Evolutionary conservation across 2,113 vertebrate genomes (phyloP).

Genomic region (Cyanoramphus novaezelandiae): DNA sequence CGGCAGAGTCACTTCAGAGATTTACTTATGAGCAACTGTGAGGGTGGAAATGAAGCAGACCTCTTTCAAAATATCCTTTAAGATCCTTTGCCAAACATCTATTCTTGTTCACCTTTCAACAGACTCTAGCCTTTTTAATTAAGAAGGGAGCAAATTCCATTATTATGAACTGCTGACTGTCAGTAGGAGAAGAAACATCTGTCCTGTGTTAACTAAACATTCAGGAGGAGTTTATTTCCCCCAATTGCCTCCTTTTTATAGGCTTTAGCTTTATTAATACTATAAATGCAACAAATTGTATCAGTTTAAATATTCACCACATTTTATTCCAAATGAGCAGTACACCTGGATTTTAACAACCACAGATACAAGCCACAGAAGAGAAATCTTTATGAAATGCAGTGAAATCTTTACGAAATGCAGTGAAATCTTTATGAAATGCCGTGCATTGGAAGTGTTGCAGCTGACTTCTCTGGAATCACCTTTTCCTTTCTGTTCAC

Average conservation of each 20-base stretch:
- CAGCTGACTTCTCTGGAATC: background rate
- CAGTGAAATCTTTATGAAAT: background rate
- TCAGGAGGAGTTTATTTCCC: background rate
- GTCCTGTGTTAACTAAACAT: conserved; percentile 14
- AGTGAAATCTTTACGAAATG: background rate
- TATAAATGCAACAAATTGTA: conserved; percentile 1
- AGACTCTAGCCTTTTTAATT: conserved; percentile 14
- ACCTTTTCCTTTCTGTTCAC: background rate
- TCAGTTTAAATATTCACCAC: background rate
- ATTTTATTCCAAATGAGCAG: background rate
- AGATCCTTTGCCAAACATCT: conserved; percentile 25
- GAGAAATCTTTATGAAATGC: background rate
- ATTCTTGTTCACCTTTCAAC: conserved; percentile 19
- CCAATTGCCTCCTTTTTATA: background rate
- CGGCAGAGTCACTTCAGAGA: background rate
- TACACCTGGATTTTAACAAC: conserved; percentile 3
- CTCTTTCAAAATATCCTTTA: conserved; percentile 25
- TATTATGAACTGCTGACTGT: conserved; percentile 37
- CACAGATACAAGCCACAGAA: background rate
- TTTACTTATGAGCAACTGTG: background rate
- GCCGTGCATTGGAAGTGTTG: background rate
- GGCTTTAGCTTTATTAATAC: conserved; percentile 26
- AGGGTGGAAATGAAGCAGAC: background rate
- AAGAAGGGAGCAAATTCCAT: conserved; percentile 44
- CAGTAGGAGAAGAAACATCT: conserved; percentile 50